These are phyloP conservation scores for Goniozus legneri DNA, from an alignment of 1,140 invertebrate genomes.

Conservation along the genomic window DNA sequence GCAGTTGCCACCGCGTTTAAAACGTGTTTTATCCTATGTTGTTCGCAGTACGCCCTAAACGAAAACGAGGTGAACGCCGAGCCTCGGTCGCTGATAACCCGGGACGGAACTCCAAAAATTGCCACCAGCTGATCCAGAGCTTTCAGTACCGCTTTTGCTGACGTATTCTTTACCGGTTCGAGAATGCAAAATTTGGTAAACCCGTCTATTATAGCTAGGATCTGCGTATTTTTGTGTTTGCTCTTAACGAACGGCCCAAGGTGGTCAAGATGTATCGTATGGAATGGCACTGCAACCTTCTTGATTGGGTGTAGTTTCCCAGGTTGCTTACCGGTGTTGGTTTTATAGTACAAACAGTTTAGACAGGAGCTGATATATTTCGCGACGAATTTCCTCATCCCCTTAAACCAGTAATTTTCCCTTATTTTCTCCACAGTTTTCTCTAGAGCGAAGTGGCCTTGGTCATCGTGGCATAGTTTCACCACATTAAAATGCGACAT, in stretches of 20 bases:
- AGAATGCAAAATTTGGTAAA: not conserved
- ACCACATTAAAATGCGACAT: conserved; percentile 28
- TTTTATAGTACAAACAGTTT: conserved; percentile 23
- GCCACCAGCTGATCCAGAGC: not conserved
- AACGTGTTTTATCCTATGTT: not conserved
- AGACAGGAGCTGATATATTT: conserved; percentile 25
- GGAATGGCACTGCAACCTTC: conserved; percentile 24
- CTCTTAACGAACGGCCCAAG: conserved; percentile 30
- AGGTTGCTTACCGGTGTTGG: conserved; percentile 8
- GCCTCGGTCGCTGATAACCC: not conserved
- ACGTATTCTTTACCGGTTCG: not conserved
- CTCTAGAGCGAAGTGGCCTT: conserved; percentile 24
- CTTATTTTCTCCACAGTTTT: conserved; percentile 15
- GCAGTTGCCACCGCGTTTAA: not conserved
- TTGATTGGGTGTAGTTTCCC: conserved; percentile 19
- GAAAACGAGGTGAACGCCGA: not conserved
- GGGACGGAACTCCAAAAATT: not conserved
- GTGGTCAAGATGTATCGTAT: conserved; percentile 38
- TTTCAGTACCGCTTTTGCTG: not conserved
- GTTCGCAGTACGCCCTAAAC: not conserved
- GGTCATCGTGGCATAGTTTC: conserved; percentile 34
- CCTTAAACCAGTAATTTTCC: conserved; percentile 28
- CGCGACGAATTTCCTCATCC: conserved; percentile 22
- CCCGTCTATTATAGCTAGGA: conserved; percentile 7
- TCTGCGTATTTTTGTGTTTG: conserved; percentile 9